Conservation (phyloP, 1,140 invertebrate genomes). For the Halesus radiatus region DNA sequence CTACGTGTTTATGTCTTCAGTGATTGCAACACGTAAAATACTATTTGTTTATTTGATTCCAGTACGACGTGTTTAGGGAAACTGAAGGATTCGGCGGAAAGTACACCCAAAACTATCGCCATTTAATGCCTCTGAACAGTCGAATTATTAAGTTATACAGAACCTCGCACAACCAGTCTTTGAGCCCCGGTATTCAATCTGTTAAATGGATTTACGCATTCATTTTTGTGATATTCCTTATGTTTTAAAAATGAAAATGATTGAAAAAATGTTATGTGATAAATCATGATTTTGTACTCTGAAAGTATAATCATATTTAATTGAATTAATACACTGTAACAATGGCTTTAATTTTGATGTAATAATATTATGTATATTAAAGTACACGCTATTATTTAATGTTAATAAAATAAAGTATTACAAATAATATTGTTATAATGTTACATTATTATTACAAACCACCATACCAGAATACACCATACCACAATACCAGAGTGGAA, state of each 20-base stretch:
- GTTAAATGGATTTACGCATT: neutral
- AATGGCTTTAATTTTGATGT: slow-evolving; percentile 3
- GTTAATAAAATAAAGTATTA: too few species aligned
- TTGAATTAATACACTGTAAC: neutral
- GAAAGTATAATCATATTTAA: neutral
- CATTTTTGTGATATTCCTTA: neutral
- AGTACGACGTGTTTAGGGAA: slow-evolving; percentile 47
- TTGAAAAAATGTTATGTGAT: neutral
- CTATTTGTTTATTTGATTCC: slow-evolving; percentile 29
- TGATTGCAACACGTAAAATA: too few species aligned
- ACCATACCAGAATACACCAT: too few species aligned
- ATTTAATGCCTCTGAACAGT: slow-evolving; percentile 42
- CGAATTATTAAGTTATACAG: slow-evolving; percentile 33
- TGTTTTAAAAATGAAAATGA: too few species aligned
- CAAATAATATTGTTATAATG: too few species aligned
- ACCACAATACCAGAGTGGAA: too few species aligned
- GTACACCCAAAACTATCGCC: slow-evolving; percentile 31
- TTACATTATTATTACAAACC: too few species aligned
- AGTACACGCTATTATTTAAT: too few species aligned
- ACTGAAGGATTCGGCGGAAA: slow-evolving; percentile 45
- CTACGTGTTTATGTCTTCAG: too few species aligned
- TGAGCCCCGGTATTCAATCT: too few species aligned
- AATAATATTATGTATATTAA: too few species aligned
- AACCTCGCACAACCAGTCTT: too few species aligned
- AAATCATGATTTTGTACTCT: neutral